Conservation (phyloP, 92 coral and sea anemone genomes). For the Desmophyllum pertusum region DNA sequence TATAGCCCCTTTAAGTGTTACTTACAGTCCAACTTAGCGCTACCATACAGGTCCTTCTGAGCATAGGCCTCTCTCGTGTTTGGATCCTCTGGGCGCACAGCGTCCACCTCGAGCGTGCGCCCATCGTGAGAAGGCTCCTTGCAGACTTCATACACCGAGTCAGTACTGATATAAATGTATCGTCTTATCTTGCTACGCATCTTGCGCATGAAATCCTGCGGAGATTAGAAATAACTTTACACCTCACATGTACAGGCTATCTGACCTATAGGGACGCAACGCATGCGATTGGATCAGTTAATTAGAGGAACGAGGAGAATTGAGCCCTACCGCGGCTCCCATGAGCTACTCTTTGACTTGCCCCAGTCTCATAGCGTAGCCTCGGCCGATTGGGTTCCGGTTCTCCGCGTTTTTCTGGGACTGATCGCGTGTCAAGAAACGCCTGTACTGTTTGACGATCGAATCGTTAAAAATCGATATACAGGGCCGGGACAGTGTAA, state of each 20-base stretch:
- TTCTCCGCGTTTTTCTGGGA: not conserved
- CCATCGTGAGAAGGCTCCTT: conserved; percentile 80
- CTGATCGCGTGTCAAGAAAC: not conserved
- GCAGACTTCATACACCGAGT: conserved; percentile 95
- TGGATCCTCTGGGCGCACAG: conserved; percentile 79
- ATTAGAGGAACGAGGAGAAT: not conserved
- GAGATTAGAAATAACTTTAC: too few relatives aligned
- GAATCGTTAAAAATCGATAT: not conserved
- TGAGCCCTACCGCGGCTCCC: not conserved
- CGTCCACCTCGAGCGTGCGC: conserved; percentile 86
- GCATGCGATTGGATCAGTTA: not conserved
- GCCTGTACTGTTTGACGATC: not conserved
- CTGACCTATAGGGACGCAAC: not conserved
- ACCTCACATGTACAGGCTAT: not conserved
- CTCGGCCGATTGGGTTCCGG: not conserved
- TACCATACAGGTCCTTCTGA: conserved; percentile 80
- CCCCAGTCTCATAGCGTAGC: too few relatives aligned
- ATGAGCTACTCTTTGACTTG: not conserved
- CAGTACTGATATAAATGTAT: conserved; percentile 89
- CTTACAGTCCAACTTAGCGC: conserved; percentile 69
- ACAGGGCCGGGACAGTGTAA: too few relatives aligned
- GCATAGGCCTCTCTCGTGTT: conserved; percentile 58
- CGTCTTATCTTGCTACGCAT: conserved; percentile 73
- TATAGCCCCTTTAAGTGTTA: too few relatives aligned
- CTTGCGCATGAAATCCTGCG: conserved; percentile 68